Evolutionary conservation across 2,888 invertebrate genomes (phyloP), one percentile per base, ranked within the genome.

Genomic region (Tetheella fluctuosa): DNA sequence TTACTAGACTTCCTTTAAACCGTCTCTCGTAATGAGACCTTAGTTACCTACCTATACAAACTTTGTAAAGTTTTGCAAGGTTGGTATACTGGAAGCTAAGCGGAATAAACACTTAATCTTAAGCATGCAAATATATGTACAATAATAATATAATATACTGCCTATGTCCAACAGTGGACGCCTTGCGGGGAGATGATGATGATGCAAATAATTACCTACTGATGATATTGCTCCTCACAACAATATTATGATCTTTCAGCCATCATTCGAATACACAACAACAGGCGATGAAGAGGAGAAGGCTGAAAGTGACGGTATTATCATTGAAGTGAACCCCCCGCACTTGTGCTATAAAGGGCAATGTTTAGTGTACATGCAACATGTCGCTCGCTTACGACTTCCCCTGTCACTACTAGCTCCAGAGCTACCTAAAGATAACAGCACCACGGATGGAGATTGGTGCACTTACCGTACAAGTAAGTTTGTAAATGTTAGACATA

Each of bases 381-480:
- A 92, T 64, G 79, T 81, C 48, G 78, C 79, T 12, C 77, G 89
- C 2, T 76, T 91, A 68, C 79, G 88, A 1, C 77, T 91, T 61
- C 91, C 90, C 12, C 76, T 92, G 23, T 80, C 91, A 0, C 71
- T 92, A 52, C 65, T 83, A 30, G 89, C 90, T 0, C 89, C 90
- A 0, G 85, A 84, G 6, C 73, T 80, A 2, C 78, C 77, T 1
- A 81, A 84, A 12, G 86, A 86, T 58, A 86, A 89, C 64, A 70
- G 79, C 42, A 86, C 90, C 0, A 81, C 86, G 5, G 87, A 91
- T 25, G 85, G 90, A 52, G 86, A 89, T 61, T 96, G 95, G 94
- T 97, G 97, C 85, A 94, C 94, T 64, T 97, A 96, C 88, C 76
- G 78, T 5, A 86, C 89, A 59, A 86, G 89, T 88, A 64, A 76